Evolutionary conservation across 2,113 vertebrate species (phyloP), one percentile per base, ranked within the genome.

Genomic region (Nothobranchius furzeri): DNA sequence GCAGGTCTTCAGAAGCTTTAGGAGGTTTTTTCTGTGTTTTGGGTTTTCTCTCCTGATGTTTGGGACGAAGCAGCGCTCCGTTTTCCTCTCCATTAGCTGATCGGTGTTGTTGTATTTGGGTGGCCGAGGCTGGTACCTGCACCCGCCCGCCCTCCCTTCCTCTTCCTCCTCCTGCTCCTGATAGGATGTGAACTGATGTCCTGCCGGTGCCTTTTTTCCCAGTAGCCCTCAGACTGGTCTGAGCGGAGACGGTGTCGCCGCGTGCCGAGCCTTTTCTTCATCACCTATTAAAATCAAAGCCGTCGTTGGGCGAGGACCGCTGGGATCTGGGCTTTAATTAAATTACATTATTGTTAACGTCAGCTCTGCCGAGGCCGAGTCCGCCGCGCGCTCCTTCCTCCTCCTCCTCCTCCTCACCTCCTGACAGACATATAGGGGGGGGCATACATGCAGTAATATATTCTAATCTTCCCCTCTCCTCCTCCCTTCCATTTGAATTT

Each of bases 281-380:
- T 88, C 78, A 78, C 87, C 77, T 87, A 91, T 92, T 92, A 91
- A 82, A 89, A 91, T 92, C 89, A 92, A 90, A 87, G 58, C 49
- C 17, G n/a, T 62, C 13, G 45, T 52, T 64, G 66, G 64, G 52
- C 49, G 47, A 68, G 55, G 65, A 76, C 60, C 78, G 85, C 73
- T 45, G 73, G 82, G 88, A 89, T 87, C 85, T 58, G 15, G 64
- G 69, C 84, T 91, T 92, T 92, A 92, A 93, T 94, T 93, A 93
- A 90, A 85, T 90, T 84, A 90, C 89, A 92, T 93, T 92, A 93
- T 90, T 92, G 92, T 93, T 92, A 93, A 92, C 89, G 92, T 93
- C 91, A 94, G 89, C 84, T 78, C 69, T 54, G 73, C 78, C 30
- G 72, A 66, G 84, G 68, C 70, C 75, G 24, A 50, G 73, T 69